Evolutionary conservation across 2,797 vertebrate species (phyloP).

Genomic region (Lithobates sylvaticus): DNA sequence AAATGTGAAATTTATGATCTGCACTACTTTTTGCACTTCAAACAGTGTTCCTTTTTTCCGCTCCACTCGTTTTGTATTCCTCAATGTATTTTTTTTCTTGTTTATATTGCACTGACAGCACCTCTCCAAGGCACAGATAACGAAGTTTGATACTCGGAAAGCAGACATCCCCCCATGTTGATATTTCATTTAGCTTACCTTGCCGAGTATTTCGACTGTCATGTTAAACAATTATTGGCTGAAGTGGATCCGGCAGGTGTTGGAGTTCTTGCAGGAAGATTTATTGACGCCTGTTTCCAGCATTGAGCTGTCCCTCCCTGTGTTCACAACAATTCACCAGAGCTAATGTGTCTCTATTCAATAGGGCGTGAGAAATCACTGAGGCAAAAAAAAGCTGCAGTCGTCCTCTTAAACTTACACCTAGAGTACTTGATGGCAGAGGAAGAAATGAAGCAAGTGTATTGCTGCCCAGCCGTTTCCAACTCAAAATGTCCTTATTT

Average conservation of each 20-base stretch:
- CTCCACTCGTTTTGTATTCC: conserved; percentile 26
- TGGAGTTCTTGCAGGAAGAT: conserved; percentile 68
- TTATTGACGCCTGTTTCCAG: conserved; percentile 67
- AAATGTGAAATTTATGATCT: background rate
- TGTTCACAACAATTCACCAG: conserved; percentile 67
- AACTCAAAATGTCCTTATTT: background rate
- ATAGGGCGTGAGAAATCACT: conserved; percentile 67
- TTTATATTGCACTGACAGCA: conserved; percentile 63
- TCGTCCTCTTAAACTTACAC: conserved; percentile 56
- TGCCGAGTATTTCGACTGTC: conserved; percentile 62
- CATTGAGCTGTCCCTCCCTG: conserved; percentile 66
- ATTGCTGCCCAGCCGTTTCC: background rate
- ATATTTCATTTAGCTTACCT: conserved; percentile 64
- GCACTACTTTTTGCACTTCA: background rate
- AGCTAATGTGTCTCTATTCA: conserved; percentile 65
- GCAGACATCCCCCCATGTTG: conserved; percentile 62
- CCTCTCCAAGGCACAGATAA: conserved; percentile 62
- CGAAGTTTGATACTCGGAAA: conserved; percentile 62
- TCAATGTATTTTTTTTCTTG: conserved; percentile 35
- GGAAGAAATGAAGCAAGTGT: conserved; percentile 34
- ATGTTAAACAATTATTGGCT: conserved; percentile 67
- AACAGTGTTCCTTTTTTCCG: background rate
- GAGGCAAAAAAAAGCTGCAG: conserved; percentile 56
- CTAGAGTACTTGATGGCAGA: conserved; percentile 45
- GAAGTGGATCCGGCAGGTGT: conserved; percentile 68